Base-by-base conservation (phyloP, 2,888 invertebrate species). In the Drosophila paracracens region DNA sequence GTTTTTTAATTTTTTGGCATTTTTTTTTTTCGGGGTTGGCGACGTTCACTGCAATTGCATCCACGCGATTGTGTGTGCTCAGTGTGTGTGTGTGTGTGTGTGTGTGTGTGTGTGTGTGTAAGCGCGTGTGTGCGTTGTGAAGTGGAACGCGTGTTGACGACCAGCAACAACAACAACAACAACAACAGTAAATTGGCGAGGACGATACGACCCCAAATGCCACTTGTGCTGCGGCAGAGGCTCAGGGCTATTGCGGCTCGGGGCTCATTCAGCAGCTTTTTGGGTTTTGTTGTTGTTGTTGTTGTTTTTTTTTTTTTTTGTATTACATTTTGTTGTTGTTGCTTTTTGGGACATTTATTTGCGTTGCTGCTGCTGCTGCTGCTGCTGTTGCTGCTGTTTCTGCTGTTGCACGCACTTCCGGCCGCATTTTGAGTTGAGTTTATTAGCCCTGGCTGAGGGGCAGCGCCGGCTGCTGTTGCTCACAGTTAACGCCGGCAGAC, bases 261-360 rank as follows among this genome's bases (percentile, higher is more conserved):
- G 57, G 65, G 76, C 80, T 82, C 86, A 79, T 85, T 85, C 48
- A 65, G 67, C 70, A 29, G 38, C 35, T 31, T 29, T 50, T 63
- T 36, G 38, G n/a, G 13, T 46, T 64, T 38, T 57, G 27, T 57
- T 27, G 11, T 38, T 76, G 33, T 52, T 36, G 27, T 67, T 33
- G 13, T 53, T 16, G 66, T 31, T n/a, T n/a, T n/a, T 31, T 60
- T 33, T 35, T 29, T 60, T 60, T 38, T 33, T 5, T 43, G 25
- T 66, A 40, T 67, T 67, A 51, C 21, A 57, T 16, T 57, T 16
- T 58, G 50, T 58, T 58, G n/a, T 65, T 46, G 31, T 38, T 59
- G 59, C 60, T 86, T 88, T 88, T 89, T 86, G 83, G 90, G 90
- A 86, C 87, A 84, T 84, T 84, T 84, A 79, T 79, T 78, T 74